Base-by-base conservation (phyloP, 2,113 vertebrate species). In the Colius striatus region DNA sequence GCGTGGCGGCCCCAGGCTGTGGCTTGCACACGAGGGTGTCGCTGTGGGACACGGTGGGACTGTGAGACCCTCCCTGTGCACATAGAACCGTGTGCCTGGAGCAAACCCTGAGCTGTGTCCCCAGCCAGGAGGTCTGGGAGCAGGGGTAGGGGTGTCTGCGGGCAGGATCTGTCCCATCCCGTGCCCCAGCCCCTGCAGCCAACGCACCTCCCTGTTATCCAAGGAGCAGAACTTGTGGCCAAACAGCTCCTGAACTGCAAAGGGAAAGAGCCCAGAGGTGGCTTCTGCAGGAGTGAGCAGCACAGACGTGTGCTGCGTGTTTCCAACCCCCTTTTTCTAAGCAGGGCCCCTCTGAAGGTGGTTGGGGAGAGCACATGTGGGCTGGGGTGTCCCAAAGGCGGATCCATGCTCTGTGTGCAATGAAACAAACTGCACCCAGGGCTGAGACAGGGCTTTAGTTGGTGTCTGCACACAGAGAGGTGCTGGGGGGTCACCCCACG, bases 321-420 rank as follows among this genome's bases (percentile, higher is more conserved):
- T 53, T 53, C 67, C 34, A 17, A 71, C 3, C 17, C 36, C 45
- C 12, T 14, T 45, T 29, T 41, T 41, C 38, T 5, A 34, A 61
- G 20, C 1, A 9, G 16, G 8, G n/a, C 4, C 26, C 38, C 81
- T 87, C 34, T 0, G 13, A 20, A 20, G 50, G 80, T 27, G 12
- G 21, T 43, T 12, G 4, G 41, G 47, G 51, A 48, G 34, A 4
- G 10, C 72, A 47, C 45, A 2, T 0, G 0, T 8, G 17, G 48
- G 38, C 38, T 41, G 38, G 38, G 38, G 38, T 41, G 38, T 41
- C 38, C 38, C 38, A 10, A 41, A 41, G 12, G 38, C 38, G 12
- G 38, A 41, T 41, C 38, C 38, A 41, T 41, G 38, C 38, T 41
- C 38, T 41, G 38, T 41, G 38, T 41, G 38, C 38, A 41, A 41